Conservation (phyloP, 2,888 invertebrate genomes). For the Agrilus biguttatus region DNA sequence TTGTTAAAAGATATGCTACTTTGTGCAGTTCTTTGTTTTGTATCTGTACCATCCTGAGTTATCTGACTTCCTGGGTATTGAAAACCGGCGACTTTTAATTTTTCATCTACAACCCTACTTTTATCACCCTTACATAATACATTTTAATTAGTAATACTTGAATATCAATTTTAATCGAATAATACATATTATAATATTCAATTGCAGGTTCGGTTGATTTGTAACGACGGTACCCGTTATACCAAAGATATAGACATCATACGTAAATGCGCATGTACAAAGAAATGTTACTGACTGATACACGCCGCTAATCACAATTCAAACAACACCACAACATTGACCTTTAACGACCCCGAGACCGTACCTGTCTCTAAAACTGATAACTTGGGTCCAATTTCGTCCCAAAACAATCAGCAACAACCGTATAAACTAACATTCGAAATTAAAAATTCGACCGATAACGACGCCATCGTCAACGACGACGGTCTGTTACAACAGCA, state of each 20-base stretch:
- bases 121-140: too few relatives aligned
- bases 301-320: constrained; percentile 42
- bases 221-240: constrained; percentile 83
- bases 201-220: constrained; percentile 70
- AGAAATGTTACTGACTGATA: constrained; percentile 71
- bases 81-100: too few relatives aligned
- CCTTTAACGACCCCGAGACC: constrained; percentile 5
- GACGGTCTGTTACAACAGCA: constrained; percentile 3
- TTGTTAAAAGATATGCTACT: too few relatives aligned
- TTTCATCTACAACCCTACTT: too few relatives aligned
- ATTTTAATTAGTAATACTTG: too few relatives aligned
- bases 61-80: too few relatives aligned
- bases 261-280: constrained; percentile 89
- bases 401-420: constrained; percentile 10
- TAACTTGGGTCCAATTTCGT: constrained; percentile 5
- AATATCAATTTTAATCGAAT: not conserved
- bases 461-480: constrained; percentile 2
- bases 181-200: not conserved
- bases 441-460: constrained; percentile 20
- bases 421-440: constrained; percentile 28
- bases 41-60: too few relatives aligned
- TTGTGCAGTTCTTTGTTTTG: too few relatives aligned
- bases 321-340: constrained; percentile 17
- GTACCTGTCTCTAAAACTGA: too few relatives aligned
- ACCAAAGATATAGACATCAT: constrained; percentile 94